phyloP scores from a whole-genome alignment of 1,140 invertebrate genomes.

The Gonioctena quinquepunctata region DNA sequence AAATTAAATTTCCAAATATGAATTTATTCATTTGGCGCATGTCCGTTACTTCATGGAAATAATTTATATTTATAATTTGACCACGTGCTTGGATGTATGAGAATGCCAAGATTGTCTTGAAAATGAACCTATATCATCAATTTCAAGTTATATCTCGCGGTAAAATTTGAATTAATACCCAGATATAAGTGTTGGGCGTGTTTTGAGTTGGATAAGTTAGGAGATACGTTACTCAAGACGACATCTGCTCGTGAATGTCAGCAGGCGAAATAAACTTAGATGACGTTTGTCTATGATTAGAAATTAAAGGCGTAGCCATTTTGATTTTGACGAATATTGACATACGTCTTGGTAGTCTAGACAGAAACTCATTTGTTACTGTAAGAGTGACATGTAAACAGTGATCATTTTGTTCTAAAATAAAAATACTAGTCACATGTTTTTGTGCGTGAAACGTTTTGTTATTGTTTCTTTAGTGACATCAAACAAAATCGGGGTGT shows the following conservation, averaged over 20 bases:
- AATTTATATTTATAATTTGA: neutral
- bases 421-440: constrained; percentile 43
- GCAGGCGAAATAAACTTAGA: constrained; percentile 10
- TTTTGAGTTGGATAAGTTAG: constrained; percentile 27
- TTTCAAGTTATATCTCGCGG: constrained; percentile 18
- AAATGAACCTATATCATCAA: neutral
- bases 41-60: constrained; percentile 19
- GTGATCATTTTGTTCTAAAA: constrained; percentile 42
- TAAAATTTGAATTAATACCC: constrained; percentile 33
- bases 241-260: neutral
- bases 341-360: constrained; percentile 56
- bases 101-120: constrained; percentile 1
- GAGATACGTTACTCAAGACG: constrained; percentile 23
- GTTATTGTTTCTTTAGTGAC: constrained; percentile 15
- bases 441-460: constrained; percentile 33
- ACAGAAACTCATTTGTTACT: constrained; percentile 57
- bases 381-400: constrained; percentile 57
- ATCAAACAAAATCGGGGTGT: neutral
- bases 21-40: constrained; percentile 28
- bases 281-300: constrained; percentile 31
- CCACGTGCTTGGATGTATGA: neutral
- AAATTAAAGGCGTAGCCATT: constrained; percentile 56
- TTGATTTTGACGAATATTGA: constrained; percentile 58
- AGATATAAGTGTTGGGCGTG: constrained; percentile 43
- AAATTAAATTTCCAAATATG: constrained; percentile 9